These are phyloP conservation scores for Talpa occidentalis DNA, from an alignment of 2,113 vertebrate genomes.

Conservation along the genomic window DNA sequence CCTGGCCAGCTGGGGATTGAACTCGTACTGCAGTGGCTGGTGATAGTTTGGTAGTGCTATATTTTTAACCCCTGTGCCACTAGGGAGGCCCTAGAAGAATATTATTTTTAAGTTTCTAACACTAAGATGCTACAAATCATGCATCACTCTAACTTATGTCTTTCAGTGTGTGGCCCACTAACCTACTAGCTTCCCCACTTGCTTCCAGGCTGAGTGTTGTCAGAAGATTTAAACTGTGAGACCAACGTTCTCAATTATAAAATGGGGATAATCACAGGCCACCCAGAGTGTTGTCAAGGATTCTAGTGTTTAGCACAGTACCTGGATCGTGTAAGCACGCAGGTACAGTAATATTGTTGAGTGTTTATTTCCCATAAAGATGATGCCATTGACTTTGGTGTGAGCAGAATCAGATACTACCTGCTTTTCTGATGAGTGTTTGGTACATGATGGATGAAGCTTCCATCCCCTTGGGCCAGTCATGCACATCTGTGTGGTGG, in stretches of 20 bases:
- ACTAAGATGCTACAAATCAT: not conserved
- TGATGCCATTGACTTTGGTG: not conserved
- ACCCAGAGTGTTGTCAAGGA: not conserved
- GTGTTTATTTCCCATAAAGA: not conserved
- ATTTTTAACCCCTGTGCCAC: no score
- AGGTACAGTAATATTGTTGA: not conserved
- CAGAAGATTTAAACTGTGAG: not conserved
- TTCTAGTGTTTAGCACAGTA: not conserved
- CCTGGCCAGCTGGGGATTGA: no score
- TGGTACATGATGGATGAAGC: fast-evolving
- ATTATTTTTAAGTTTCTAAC: not conserved
- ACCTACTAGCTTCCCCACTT: not conserved
- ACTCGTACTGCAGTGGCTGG: no score
- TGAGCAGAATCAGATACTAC: not conserved
- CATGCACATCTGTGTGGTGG: not conserved
- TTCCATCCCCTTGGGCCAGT: not conserved
- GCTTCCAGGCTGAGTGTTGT: fast-evolving
- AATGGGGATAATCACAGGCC: fast-evolving
- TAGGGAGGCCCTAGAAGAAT: no score
- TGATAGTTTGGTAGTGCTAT: no score
- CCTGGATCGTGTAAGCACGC: no score
- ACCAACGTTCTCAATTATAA: not conserved
- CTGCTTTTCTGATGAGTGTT: not conserved
- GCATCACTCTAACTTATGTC: not conserved
- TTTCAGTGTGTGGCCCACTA: fast-evolving